Base-by-base conservation (phyloP, 2,888 invertebrate species). In the Sisyra terminalis region DNA sequence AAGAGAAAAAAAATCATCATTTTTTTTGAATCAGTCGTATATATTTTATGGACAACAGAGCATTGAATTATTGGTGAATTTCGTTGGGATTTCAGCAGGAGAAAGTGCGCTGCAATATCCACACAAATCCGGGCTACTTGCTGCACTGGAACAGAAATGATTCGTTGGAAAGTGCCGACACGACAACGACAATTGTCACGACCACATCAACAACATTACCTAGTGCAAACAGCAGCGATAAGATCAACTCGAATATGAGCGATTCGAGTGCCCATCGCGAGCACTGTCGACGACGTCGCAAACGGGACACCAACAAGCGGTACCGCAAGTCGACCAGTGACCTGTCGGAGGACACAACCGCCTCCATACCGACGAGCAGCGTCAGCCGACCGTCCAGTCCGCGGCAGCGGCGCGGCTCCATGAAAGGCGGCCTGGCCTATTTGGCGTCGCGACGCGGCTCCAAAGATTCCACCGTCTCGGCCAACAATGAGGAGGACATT, bases 391-490 rank as follows among this genome's bases (percentile, higher is more conserved):
- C 72, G 10, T 72, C 69, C 56, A 80, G 77, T 1, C 75, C 76
- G 1, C 69, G 80, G 52, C 24, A 24, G 7, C 66, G 83, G 18
- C 68, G 79, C 40, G 80, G 83, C 1, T 76, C 77, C 0, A 69
- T 73, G 55, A 74, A 73, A 52, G 77, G 78, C 0, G 78, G 78
- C 1, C 55, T 80, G 52, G 87, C 87, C 2, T 86, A 84, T 57
- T 63, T 87, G 52, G 87, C 87, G n/a, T 86, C 84, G 44, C 70
- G 86, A 40, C 69, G 87, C n/a, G 81, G 82, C n/a, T 84, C 84
- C 0, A 66, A 85, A n/a, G 78, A 78, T 51, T 78, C 78, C 14
- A 59, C 71, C 49, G 68, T 67, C 44, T 69, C 69, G 46, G 72
- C 72, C 50, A 75, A 76, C 52, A 83, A 83, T 2, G 80, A 79